Evolutionary conservation across 2,797 vertebrate species (phyloP).

Genomic region (Meriones psammophilus): DNA sequence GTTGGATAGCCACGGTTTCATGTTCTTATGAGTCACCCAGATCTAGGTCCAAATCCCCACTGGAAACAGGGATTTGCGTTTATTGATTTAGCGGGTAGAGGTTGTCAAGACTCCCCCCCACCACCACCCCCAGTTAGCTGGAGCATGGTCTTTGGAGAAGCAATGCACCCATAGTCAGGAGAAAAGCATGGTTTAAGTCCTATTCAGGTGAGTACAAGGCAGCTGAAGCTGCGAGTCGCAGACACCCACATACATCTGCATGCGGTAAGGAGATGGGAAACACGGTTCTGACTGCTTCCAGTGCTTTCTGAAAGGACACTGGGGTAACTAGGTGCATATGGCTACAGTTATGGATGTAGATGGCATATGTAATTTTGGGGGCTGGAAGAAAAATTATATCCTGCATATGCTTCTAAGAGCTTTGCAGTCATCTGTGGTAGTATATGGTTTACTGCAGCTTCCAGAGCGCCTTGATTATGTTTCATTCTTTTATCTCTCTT

Average conservation of each 20-base stretch:
- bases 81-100: neutral
- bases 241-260: neutral
- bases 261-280: neutral
- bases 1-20: neutral
- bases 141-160: neutral
- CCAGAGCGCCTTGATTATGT: neutral
- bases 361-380: neutral
- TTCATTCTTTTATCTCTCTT: conserved; percentile 45
- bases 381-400: conserved; percentile 20
- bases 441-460: conserved; percentile 4
- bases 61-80: neutral
- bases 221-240: neutral
- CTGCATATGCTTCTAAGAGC: conserved; percentile 1
- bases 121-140: neutral
- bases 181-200: neutral
- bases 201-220: neutral
- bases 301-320: neutral
- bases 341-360: neutral
- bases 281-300: neutral
- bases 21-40: neutral
- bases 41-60: neutral
- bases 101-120: neutral
- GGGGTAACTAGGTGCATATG: neutral
- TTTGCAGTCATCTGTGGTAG: neutral
- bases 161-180: neutral